These are phyloP conservation scores for Coranthus polyacanthus DNA, from an alignment of 2,797 vertebrate species.

Conservation along the genomic window DNA sequence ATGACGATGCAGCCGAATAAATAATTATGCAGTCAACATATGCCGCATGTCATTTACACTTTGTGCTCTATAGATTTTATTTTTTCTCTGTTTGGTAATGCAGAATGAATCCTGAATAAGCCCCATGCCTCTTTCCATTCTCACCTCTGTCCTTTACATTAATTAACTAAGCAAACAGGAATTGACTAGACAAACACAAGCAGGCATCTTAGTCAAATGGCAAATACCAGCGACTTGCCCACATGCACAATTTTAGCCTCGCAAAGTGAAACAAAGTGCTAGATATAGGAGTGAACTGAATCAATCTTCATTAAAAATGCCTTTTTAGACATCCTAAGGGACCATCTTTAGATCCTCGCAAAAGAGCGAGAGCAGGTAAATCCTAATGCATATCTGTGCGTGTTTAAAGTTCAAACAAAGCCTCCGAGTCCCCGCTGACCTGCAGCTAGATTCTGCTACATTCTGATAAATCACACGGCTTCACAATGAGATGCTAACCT, in stretches of 20 bases:
- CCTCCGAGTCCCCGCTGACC: conserved; percentile 14
- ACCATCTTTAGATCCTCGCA: background rate
- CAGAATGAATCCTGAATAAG: conserved; percentile 34
- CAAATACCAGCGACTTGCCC: conserved; percentile 22
- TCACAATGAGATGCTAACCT: conserved; percentile 57
- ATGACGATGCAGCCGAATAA: conserved; percentile 14
- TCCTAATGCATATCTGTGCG: conserved; percentile 21
- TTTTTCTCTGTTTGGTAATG: conserved; percentile 19
- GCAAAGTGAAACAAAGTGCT: conserved; percentile 16
- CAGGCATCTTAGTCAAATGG: conserved; percentile 32
- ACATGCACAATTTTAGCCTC: conserved; percentile 3
- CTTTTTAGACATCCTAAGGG: conserved; percentile 34
- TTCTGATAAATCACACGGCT: conserved; percentile 51
- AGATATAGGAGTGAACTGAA: conserved; percentile 13
- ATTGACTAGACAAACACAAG: conserved; percentile 43
- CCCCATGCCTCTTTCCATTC: conserved; percentile 4
- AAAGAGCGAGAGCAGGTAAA: conserved; percentile 1
- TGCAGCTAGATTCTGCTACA: conserved; percentile 28
- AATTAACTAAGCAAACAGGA: conserved; percentile 57
- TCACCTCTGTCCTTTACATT: conserved; percentile 29
- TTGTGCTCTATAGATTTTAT: conserved; percentile 18
- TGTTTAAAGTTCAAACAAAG: conserved; percentile 59
- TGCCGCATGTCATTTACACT: conserved; percentile 11
- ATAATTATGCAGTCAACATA: conserved; percentile 12
- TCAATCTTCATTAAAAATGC: conserved; percentile 58